phyloP scores from a whole-genome alignment of 2,113 vertebrate genomes.

The Hypanus sabinus region DNA sequence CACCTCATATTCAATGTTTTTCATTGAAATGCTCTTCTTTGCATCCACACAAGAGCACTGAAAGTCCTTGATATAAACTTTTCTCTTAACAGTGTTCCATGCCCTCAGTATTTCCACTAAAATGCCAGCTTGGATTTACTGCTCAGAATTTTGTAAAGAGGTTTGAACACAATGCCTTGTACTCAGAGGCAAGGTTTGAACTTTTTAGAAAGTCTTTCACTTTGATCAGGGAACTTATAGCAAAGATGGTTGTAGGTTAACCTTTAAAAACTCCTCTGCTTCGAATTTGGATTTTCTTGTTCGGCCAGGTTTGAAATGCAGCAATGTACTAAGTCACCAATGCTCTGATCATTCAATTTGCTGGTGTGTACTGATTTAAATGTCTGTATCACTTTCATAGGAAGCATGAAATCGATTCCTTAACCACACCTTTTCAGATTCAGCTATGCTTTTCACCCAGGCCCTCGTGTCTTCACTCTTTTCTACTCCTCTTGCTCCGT shows the following conservation, averaged over 20 bases:
- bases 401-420: slow-evolving; percentile 44
- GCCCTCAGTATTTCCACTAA: neutral
- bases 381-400: slow-evolving; percentile 19
- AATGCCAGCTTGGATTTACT: neutral
- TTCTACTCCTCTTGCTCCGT: slow-evolving; percentile 86
- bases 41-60: neutral
- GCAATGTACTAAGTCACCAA: neutral
- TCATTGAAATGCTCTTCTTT: neutral
- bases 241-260: neutral
- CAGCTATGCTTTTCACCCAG: slow-evolving; percentile 91
- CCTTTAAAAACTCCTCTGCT: neutral
- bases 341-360: neutral
- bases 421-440: slow-evolving; percentile 70
- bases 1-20: neutral
- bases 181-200: neutral
- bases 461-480: slow-evolving; percentile 77
- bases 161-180: neutral
- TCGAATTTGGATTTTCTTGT: neutral
- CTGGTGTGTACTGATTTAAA: neutral
- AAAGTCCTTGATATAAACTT: neutral
- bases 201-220: neutral
- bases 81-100: neutral
- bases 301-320: neutral
- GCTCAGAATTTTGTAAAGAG: too few species aligned
- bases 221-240: neutral